phyloP scores from a whole-genome alignment of 2,797 vertebrate species.

The Brachyalestes nurse region DNA sequence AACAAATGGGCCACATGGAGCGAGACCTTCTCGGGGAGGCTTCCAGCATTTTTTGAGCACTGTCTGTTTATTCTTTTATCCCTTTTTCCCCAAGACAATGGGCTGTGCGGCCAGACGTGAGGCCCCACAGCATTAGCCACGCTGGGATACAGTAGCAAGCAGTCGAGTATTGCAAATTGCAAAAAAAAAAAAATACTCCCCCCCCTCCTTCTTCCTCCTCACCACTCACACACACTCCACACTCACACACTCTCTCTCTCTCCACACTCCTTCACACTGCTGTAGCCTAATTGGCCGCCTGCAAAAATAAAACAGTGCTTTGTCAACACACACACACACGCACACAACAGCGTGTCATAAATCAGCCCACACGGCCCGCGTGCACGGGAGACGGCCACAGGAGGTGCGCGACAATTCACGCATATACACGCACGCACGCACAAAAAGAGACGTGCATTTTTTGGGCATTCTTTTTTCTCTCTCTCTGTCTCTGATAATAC shows the following conservation, averaged over 20 bases:
- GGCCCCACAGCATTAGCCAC: slow-evolving; percentile 35
- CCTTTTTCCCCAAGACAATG: no score
- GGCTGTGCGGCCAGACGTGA: no score
- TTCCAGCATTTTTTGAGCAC: not conserved
- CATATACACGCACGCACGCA: no score
- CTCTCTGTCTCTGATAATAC: slow-evolving; percentile 38
- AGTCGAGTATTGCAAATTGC: no score
- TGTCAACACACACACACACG: slow-evolving; percentile 48
- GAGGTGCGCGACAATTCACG: not conserved
- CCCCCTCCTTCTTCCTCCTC: no score
- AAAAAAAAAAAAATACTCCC: no score
- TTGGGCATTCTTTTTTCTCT: slow-evolving; percentile 38
- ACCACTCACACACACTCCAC: no score
- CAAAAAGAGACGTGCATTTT: not conserved
- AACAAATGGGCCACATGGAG: not conserved
- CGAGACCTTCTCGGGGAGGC: not conserved
- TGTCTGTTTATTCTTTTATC: no score
- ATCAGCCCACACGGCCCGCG: slow-evolving; percentile 7
- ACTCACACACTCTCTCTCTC: not conserved
- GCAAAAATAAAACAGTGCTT: slow-evolving; percentile 48
- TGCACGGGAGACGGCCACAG: not conserved
- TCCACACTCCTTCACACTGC: slow-evolving; percentile 19
- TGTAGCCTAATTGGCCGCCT: slow-evolving; percentile 52
- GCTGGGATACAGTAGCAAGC: slow-evolving; percentile 8
- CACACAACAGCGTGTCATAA: slow-evolving; percentile 48